These are phyloP conservation scores for Cyanoliseus patagonus DNA, from an alignment of 2,113 vertebrate genomes.

Conservation along the genomic window DNA sequence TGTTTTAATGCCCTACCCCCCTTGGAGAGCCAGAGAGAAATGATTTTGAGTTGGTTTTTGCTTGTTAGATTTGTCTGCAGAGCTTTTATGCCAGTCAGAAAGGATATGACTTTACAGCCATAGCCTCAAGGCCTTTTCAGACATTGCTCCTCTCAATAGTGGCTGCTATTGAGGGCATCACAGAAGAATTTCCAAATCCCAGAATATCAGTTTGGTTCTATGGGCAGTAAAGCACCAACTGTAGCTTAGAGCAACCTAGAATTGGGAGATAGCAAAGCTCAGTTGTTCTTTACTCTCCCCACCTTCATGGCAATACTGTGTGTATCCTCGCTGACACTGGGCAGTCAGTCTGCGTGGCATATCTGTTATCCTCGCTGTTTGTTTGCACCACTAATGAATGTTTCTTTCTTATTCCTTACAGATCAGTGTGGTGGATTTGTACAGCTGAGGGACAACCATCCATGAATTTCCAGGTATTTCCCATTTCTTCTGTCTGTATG, in stretches of 20 bases:
- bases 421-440: background rate
- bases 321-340: background rate
- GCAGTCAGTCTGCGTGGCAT: background rate
- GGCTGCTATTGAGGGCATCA: background rate
- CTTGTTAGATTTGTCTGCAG: background rate
- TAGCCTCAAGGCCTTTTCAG: background rate
- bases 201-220: background rate
- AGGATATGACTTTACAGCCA: background rate
- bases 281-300: background rate
- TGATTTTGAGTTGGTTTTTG: background rate
- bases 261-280: background rate
- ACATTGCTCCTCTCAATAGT: background rate
- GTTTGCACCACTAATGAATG: background rate
- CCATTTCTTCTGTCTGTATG: background rate
- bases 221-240: background rate
- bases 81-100: background rate
- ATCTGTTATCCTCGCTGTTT: background rate
- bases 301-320: background rate
- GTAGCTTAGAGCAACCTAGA: background rate
- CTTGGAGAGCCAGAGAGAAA: background rate
- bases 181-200: background rate
- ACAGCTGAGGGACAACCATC: background rate
- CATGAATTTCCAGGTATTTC: background rate
- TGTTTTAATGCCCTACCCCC: background rate
- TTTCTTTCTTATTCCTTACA: background rate